These are phyloP conservation scores for Esperia sulphurella DNA, from an alignment of 2,888 invertebrate species.

Conservation along the genomic window DNA sequence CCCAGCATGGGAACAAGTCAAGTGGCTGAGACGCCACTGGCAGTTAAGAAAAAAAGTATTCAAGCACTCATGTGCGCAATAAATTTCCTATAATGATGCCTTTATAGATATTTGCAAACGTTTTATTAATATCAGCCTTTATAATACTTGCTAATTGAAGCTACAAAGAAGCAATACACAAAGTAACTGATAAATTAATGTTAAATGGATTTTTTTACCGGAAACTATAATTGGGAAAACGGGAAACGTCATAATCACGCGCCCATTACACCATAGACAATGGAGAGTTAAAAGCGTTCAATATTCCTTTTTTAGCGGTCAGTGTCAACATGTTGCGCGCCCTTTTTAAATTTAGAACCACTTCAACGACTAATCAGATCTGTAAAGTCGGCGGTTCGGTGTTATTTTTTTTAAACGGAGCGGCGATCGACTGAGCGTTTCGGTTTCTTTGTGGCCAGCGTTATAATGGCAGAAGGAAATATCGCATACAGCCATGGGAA, in stretches of 20 bases:
- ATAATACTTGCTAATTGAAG: neutral
- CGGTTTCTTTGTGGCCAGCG: constrained; percentile 57
- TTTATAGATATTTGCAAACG: constrained; percentile 7
- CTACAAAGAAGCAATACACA: no score
- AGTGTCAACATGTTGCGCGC: constrained; percentile 59
- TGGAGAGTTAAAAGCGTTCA: constrained; percentile 59
- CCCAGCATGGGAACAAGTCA: constrained; percentile 68
- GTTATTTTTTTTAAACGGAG: constrained; percentile 39
- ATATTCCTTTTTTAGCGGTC: constrained; percentile 41
- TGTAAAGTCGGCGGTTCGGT: constrained; percentile 66
- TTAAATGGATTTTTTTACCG: neutral
- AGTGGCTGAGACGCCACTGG: constrained; percentile 53
- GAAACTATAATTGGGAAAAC: constrained; percentile 17
- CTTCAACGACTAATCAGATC: constrained; percentile 72
- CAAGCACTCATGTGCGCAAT: constrained; percentile 46
- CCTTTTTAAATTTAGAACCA: constrained; percentile 75
- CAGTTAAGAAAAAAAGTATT: constrained; percentile 29
- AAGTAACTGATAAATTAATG: neutral
- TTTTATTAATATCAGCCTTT: constrained; percentile 7
- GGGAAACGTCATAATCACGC: constrained; percentile 53
- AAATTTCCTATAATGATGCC: constrained; percentile 48
- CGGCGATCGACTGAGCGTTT: constrained; percentile 39
- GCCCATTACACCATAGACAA: constrained; percentile 61
- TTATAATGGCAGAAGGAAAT: constrained; percentile 40
- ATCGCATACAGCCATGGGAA: constrained; percentile 64